These are phyloP conservation scores for Pseudomugil gertrudae DNA, from an alignment of 2,797 vertebrate genomes.

Conservation along the genomic window DNA sequence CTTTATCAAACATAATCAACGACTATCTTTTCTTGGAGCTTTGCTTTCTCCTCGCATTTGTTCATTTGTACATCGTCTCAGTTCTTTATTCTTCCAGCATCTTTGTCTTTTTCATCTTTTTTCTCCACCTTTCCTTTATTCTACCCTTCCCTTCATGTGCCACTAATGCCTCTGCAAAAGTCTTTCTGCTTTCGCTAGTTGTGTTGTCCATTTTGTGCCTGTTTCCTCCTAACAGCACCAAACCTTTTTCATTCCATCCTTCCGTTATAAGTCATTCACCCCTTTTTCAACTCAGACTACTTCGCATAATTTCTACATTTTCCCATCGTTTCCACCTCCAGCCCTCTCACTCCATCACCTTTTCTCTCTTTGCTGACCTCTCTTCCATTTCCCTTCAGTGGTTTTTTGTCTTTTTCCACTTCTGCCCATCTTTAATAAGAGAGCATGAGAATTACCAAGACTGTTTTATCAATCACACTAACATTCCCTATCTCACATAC, in stretches of 20 bases:
- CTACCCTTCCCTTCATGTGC: slow-evolving; percentile 1
- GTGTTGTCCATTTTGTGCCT: background rate
- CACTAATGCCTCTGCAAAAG: background rate
- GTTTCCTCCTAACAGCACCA: background rate
- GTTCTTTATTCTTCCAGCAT: background rate
- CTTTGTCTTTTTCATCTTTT: background rate
- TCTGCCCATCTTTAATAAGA: slow-evolving; percentile 68
- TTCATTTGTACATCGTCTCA: background rate
- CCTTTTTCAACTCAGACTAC: slow-evolving; percentile 17
- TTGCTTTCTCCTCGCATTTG: background rate
- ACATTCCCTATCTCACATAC: slow-evolving; percentile 7
- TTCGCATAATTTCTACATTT: slow-evolving; percentile 22
- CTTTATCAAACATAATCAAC: background rate
- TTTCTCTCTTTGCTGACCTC: slow-evolving; percentile 44
- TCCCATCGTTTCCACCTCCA: slow-evolving; percentile 23
- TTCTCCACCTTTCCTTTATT: background rate
- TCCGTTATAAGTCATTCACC: slow-evolving; percentile 6
- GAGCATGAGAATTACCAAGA: slow-evolving; percentile 44
- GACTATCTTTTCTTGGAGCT: slow-evolving; percentile 8
- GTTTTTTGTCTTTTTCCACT: slow-evolving; percentile 58
- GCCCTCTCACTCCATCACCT: slow-evolving; percentile 33
- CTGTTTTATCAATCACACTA: slow-evolving; percentile 63
- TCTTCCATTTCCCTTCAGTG: slow-evolving; percentile 30
- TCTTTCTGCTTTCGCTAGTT: slow-evolving; percentile 7
- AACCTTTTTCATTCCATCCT: slow-evolving; percentile 5